These are phyloP conservation scores for Sepioteuthis lessoniana DNA, from an alignment of 2,888 invertebrate species.

Conservation along the genomic window DNA sequence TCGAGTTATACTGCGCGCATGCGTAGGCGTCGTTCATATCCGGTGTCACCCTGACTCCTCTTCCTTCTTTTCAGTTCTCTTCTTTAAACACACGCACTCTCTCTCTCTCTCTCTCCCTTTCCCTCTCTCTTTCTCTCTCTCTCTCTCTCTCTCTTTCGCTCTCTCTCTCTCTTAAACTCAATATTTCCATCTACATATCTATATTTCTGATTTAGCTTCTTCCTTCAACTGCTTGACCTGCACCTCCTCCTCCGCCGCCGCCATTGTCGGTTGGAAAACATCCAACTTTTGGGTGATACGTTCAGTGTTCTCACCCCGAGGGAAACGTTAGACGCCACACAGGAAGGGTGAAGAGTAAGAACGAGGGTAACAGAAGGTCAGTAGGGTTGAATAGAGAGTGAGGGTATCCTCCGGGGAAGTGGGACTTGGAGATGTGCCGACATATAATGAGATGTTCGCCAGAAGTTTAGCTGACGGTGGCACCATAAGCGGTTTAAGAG, in stretches of 20 bases:
- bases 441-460: not conserved
- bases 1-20: conserved; percentile 3
- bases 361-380: not conserved
- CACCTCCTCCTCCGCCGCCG: too few relatives aligned
- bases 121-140: too few relatives aligned
- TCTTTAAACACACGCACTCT: too few relatives aligned
- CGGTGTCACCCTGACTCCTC: conserved; percentile 35
- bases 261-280: conserved; percentile 44
- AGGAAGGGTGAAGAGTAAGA: not conserved
- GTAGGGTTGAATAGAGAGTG: not conserved
- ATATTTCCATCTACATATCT: too few relatives aligned
- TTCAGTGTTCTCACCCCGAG: not conserved
- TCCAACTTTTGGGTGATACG: conserved; percentile 41
- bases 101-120: not conserved
- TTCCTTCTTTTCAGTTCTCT: too few relatives aligned
- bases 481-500: not conserved
- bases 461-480: not conserved
- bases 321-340: not conserved
- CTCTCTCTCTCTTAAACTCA: too few relatives aligned
- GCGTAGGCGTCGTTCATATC: conserved; percentile 40
- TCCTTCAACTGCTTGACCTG: not conserved
- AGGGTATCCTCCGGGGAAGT: not conserved
- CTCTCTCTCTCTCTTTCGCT: too few relatives aligned
- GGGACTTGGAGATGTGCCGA: not conserved
- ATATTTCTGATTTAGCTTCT: not conserved